Evolutionary conservation across 2,113 vertebrate genomes (phyloP), one percentile per base, ranked within the genome.

Genomic region (Xenopus borealis): DNA sequence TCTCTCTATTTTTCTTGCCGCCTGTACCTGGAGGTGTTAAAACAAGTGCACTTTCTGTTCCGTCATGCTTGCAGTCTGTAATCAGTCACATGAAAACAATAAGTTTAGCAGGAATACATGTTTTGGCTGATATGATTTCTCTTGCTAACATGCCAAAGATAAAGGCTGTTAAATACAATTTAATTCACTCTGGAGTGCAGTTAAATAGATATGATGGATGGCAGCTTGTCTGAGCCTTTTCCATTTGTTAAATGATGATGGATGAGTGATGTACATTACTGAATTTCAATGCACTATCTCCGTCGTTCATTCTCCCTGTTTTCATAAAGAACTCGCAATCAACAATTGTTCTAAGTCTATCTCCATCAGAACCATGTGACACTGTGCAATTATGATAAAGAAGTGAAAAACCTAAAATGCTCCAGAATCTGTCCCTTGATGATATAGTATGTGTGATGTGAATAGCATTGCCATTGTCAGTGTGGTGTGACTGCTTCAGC

Each of bases 171-270:
- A 84, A 90, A 93, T 89, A 88, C 79, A 84, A 91, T 88, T 86
- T 86, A 88, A 87, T 82, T 80, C 72, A 80, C 86, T 89, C 90
- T 79, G 69, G 85, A 89, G 89, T 81, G 72, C 45, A 82, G 84
- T 88, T 90, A 90, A 88, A 88, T 77, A 87, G 88, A 86, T 84
- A 84, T 87, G 81, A 90, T 86, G 86, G 87, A 95, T 93, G 88
- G 90, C 87, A 91, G 85, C 80, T 81, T 89, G 84, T 86, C 90
- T 90, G 85, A 82, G 83, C 89, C 80, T 79, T 85, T 87, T 84
- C 85, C 82, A 90, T 88, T 89, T 89, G 85, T 87, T 88, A 90
- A 89, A 89, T 89, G 87, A 88, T 94, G 92, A 96, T 89, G 85
- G 88, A 94, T 92, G 91, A 91, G 85, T 89, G 87, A 85, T 79